Conservation (phyloP, 2,888 invertebrate species). For the Leptopilina drosophilae region DNA sequence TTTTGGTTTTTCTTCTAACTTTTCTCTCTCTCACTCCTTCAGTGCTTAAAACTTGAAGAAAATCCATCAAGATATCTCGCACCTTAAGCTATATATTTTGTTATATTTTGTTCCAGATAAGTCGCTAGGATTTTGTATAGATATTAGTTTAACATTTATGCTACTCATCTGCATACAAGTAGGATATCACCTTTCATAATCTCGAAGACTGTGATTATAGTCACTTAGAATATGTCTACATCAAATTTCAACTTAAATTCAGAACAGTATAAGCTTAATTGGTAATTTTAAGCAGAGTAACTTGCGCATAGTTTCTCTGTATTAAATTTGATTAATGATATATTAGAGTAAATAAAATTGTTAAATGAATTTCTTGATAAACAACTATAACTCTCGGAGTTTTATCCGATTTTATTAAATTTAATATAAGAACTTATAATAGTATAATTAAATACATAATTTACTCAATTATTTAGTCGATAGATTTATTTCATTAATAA, state of each 20-base stretch:
- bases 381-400: no score
- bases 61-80: conserved; percentile 27
- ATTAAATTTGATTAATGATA: no score
- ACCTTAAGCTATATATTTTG: conserved; percentile 4
- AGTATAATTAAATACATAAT: no score
- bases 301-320: not conserved
- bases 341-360: no score
- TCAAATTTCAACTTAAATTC: conserved; percentile 17
- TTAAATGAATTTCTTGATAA: no score
- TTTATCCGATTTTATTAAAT: no score
- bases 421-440: no score
- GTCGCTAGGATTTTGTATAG: not conserved
- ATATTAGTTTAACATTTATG: conserved; percentile 21
- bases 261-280: not conserved
- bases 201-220: conserved; percentile 3
- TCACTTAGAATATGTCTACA: conserved; percentile 14
- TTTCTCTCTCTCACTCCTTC: not conserved
- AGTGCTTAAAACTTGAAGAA: conserved; percentile 18
- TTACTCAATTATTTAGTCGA: no score
- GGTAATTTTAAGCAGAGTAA: not conserved
- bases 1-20: not conserved
- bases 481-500: no score
- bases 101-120: not conserved
- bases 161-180: conserved; percentile 8
- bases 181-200: conserved; percentile 11